Evolutionary conservation across 2,888 invertebrate species (phyloP), one percentile per base, ranked within the genome.

Genomic region (Cerastis rubricosa): DNA sequence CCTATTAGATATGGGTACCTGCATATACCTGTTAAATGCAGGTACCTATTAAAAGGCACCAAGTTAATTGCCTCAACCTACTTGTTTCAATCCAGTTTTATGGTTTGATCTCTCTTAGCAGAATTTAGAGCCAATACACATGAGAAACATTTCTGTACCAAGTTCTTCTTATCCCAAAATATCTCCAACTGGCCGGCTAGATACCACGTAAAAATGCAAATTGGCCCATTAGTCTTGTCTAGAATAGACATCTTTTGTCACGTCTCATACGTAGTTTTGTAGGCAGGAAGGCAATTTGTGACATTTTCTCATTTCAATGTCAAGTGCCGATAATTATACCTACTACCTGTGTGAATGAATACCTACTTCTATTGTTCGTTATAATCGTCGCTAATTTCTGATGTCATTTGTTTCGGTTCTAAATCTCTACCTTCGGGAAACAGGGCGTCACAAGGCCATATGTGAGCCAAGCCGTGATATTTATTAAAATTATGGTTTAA

Each of bases 301-400:
- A 72, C 74, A 75, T 71, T 71, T 78, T 70, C 59, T 76, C 74
- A 75, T 76, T 88, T 88, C 91, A 91, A 91, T 89, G 89, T 86
- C 91, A 89, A 75, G 68, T 71, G 68, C 74, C 51, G 71, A 45
- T 80, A 82, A 81, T 76, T 83, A 73, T 71, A 66, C 49, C 19
- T 63, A 70, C 68, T 63, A 71, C 61, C 47, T 65, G 47, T 83
- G 84, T 88, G 86, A 87, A 83, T 72, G 78, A 29, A 85, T 85
- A 83, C 86, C 76, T 64, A 89, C 87, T 92, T 91, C 93, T 89
- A 93, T 95, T 95, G 94, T 95, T 93, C 91, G 85, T 77, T 84
- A 78, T 90, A 93, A 93, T 91, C 83, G 87, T 76, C 76, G 86
- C 89, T 92, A 93, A 93, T 91, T 89, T 85, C 77, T 84, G 84